Evolutionary conservation across 2,797 vertebrate species (phyloP).

Genomic region (Poecilia wingei): DNA sequence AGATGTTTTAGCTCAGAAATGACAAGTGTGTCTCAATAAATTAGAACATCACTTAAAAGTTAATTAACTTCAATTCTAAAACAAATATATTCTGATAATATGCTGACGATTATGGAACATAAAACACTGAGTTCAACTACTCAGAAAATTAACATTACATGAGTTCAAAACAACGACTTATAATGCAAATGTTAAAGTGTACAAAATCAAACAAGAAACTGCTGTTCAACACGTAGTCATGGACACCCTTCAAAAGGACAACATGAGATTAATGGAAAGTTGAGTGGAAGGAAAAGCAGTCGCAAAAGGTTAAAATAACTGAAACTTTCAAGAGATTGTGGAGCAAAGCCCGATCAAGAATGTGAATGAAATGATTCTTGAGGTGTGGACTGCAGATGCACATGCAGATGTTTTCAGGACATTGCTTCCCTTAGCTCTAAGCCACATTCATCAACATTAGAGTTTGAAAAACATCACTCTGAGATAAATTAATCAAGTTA

Average conservation of each 20-base stretch:
- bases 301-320: background rate
- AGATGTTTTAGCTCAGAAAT: background rate
- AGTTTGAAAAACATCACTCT: background rate
- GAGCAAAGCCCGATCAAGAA: background rate
- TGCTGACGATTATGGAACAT: background rate
- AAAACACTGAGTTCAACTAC: background rate
- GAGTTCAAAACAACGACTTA: background rate
- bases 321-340: background rate
- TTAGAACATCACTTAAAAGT: background rate
- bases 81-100: background rate
- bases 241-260: background rate
- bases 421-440: background rate
- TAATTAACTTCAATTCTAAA: background rate
- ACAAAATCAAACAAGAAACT: constrained; percentile 1
- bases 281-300: background rate
- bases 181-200: background rate
- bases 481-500: background rate
- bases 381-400: background rate
- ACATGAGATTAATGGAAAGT: background rate
- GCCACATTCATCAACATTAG: background rate
- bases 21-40: background rate
- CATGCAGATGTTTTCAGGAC: background rate
- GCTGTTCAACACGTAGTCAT: background rate
- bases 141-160: background rate
- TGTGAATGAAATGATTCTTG: background rate